Conservation (phyloP, 2,888 invertebrate species). For the Coelogynopora nodosa region DNA sequence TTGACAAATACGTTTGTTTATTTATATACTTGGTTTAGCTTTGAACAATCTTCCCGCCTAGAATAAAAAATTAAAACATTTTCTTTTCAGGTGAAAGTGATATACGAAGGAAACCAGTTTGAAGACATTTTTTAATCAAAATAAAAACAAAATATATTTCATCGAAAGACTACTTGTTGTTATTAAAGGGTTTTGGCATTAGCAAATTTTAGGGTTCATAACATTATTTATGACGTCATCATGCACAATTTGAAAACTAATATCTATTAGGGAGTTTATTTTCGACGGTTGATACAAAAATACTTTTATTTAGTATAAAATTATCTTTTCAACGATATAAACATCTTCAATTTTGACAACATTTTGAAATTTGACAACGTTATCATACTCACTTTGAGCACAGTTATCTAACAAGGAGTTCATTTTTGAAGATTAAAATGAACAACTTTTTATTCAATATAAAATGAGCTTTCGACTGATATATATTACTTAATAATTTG, state of each 20-base stretch:
- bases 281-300: neutral
- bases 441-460: neutral
- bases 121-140: constrained; percentile 10
- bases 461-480: neutral
- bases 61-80: neutral
- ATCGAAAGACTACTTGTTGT: constrained; percentile 3
- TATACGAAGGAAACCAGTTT: neutral
- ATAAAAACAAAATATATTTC: neutral
- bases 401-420: neutral
- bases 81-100: neutral
- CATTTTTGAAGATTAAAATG: neutral
- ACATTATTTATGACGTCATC: neutral
- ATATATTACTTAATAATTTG: constrained; percentile 5
- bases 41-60: neutral
- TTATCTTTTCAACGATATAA: constrained; percentile 8
- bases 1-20: neutral
- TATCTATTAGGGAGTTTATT: constrained; percentile 4
- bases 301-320: neutral
- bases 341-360: neutral
- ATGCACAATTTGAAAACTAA: constrained; percentile 15
- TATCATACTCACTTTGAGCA: neutral
- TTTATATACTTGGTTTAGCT: neutral
- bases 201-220: constrained; percentile 14
- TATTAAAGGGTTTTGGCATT: neutral
- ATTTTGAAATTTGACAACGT: neutral